phyloP scores from a whole-genome alignment of 2,888 invertebrate species.

The Cheilosia variabilis region DNA sequence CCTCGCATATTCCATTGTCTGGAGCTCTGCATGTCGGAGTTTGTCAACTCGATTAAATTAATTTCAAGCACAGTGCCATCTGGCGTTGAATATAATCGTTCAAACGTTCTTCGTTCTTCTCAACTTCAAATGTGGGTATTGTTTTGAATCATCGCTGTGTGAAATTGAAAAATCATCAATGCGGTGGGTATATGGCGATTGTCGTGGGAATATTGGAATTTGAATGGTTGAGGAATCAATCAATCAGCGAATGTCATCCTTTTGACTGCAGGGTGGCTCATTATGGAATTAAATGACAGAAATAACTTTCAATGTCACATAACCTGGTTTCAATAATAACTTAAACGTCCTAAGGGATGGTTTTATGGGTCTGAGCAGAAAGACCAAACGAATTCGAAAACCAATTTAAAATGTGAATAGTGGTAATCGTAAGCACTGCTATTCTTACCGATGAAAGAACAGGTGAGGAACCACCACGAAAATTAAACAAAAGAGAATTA shows the following conservation, averaged over 20 bases:
- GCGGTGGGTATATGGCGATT: neutral
- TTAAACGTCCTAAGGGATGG: too few species aligned
- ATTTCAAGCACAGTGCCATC: conserved; percentile 6
- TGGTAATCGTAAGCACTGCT: neutral
- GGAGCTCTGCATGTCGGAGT: neutral
- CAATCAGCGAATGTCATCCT: conserved; percentile 6
- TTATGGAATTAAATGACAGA: neutral
- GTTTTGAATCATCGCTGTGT: conserved; percentile 6
- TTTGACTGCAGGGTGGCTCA: neutral
- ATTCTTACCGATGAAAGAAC: too few species aligned
- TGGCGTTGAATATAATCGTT: neutral
- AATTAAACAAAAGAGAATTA: too few species aligned
- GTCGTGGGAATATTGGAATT: conserved; percentile 7
- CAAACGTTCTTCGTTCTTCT: neutral
- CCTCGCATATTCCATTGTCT: neutral
- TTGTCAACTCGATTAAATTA: neutral
- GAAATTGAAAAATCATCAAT: conserved; percentile 24
- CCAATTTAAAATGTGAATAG: neutral
- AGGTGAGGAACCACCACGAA: too few species aligned
- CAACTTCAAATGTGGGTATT: neutral
- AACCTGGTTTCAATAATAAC: neutral
- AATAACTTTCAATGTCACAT: neutral
- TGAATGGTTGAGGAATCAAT: conserved; percentile 23
- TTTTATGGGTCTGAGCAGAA: too few species aligned
- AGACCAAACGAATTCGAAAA: too few species aligned